Conservation (phyloP, 2,113 vertebrate species). For the Spheniscus mendiculus region DNA sequence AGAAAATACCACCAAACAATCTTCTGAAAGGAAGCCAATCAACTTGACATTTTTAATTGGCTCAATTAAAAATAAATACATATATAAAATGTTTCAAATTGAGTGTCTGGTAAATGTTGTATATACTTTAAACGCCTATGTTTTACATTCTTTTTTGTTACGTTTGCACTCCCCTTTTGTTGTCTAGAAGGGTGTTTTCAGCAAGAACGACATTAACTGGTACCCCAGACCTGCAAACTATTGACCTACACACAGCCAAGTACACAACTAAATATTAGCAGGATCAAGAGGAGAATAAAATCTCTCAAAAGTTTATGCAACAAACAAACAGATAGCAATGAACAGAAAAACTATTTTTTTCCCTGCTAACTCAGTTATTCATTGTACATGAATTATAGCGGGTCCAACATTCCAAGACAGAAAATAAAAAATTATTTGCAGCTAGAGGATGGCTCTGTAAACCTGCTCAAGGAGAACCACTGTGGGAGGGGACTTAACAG, state of each 20-base stretch:
- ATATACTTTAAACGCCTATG: neutral
- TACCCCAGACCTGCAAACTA: neutral
- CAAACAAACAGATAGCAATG: neutral
- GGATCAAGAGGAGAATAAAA: neutral
- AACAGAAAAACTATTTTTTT: neutral
- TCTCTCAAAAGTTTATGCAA: neutral
- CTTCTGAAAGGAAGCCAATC: constrained; percentile 3
- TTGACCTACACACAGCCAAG: neutral
- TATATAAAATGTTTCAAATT: neutral
- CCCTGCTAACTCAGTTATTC: neutral
- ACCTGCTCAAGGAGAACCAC: neutral
- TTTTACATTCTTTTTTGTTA: neutral
- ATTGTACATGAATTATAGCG: neutral
- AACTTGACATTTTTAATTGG: neutral
- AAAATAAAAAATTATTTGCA: neutral
- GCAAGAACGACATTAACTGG: neutral
- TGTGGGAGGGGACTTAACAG: neutral
- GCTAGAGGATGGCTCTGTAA: neutral
- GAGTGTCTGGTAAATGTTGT: neutral
- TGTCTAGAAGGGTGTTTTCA: neutral
- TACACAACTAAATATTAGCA: neutral
- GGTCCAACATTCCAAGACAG: neutral
- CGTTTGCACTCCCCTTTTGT: neutral
- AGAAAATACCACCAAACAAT: neutral
- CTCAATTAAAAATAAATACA: neutral